Evolutionary conservation across 1,140 invertebrate species (phyloP).

Genomic region (Mercenaria mercenaria): DNA sequence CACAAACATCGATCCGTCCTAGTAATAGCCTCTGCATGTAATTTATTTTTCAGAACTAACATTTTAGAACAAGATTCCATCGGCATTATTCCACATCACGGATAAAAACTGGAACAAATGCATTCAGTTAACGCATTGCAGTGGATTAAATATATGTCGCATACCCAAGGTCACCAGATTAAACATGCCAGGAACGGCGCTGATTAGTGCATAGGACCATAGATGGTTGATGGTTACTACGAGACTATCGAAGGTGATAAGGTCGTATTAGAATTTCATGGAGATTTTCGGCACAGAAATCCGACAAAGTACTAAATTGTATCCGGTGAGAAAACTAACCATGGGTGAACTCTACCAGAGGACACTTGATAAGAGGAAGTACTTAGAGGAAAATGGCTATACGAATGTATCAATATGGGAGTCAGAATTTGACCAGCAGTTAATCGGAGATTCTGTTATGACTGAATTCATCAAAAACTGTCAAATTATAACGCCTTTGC

Average conservation of each 20-base stretch:
- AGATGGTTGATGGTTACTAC: constrained; percentile 42
- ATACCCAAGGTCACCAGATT: background rate
- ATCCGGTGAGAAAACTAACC: background rate
- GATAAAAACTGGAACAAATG: background rate
- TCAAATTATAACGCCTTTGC: background rate
- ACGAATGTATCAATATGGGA: background rate
- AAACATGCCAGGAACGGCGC: constrained; percentile 43
- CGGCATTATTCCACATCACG: too few relatives aligned
- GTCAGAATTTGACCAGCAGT: background rate
- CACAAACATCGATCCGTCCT: constrained; percentile 10
- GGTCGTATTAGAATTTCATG: constrained; percentile 62
- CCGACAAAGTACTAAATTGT: constrained; percentile 51
- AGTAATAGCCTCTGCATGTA: constrained; percentile 15
- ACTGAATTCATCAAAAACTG: background rate
- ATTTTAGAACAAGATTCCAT: background rate
- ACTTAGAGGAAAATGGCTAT: background rate
- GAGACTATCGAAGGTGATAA: background rate
- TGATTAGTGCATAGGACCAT: background rate
- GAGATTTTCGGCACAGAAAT: constrained; percentile 69
- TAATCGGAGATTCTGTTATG: background rate
- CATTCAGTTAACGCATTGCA: background rate
- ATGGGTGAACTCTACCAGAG: constrained; percentile 44
- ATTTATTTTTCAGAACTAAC: background rate
- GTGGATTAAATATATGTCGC: background rate
- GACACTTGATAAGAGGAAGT: constrained; percentile 2